These are phyloP conservation scores for Anseranas semipalmata DNA, from an alignment of 2,113 vertebrate genomes.

Conservation along the genomic window DNA sequence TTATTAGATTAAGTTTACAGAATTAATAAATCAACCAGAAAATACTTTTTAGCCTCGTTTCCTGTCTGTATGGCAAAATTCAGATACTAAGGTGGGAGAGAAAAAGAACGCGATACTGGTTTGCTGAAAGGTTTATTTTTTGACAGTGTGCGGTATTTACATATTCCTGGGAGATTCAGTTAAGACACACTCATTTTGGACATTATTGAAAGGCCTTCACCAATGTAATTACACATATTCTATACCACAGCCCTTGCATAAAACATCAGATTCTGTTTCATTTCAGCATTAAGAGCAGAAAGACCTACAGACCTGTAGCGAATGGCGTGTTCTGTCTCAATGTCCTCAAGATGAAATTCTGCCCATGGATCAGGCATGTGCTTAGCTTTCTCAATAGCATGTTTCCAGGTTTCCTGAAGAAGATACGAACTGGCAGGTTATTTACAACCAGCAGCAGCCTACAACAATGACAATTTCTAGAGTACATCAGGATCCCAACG, in stretches of 20 bases:
- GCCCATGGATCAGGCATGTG: conserved; percentile 98
- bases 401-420: conserved; percentile 89
- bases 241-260: background rate
- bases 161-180: background rate
- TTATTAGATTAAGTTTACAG: conserved; percentile 2
- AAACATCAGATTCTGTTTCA: background rate
- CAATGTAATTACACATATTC: background rate
- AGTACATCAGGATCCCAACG: background rate
- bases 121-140: background rate
- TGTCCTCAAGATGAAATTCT: conserved; percentile 93
- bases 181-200: background rate
- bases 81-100: background rate
- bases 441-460: background rate
- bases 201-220: background rate
- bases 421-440: background rate
- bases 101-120: background rate
- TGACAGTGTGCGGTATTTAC: background rate
- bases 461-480: background rate
- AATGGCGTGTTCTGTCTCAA: conserved; percentile 84
- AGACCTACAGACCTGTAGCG: conserved; percentile 87
- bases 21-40: conserved; percentile 13
- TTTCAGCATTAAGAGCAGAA: background rate
- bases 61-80: background rate
- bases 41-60: background rate
- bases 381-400: conserved; percentile 93